Conservation (phyloP, 2,113 vertebrate genomes). For the Antennarius striatus region DNA sequence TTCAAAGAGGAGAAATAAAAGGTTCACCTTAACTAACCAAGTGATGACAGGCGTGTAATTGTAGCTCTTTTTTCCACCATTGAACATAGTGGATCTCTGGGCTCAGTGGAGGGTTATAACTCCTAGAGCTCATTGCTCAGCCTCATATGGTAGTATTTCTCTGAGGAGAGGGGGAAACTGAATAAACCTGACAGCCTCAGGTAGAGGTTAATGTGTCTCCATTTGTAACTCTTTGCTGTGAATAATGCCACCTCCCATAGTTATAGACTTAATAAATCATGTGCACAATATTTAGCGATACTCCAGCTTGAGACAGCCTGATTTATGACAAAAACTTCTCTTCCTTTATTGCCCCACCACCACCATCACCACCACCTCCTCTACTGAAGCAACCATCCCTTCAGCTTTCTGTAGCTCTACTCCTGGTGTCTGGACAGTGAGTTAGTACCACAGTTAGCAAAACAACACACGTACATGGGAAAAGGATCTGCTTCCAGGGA, state of each 20-base stretch:
- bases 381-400: conserved; percentile 45
- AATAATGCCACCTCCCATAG: conserved; percentile 56
- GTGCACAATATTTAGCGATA: conserved; percentile 22
- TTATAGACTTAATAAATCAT: conserved; percentile 63
- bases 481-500: conserved; percentile 49
- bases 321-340: conserved; percentile 65
- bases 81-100: conserved; percentile 28
- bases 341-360: conserved; percentile 54
- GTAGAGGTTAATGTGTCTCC: conserved; percentile 67
- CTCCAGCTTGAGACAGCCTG: conserved; percentile 41
- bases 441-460: conserved; percentile 53
- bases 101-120: conserved; percentile 31
- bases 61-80: conserved; percentile 36
- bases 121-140: conserved; percentile 43
- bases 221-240: conserved; percentile 66
- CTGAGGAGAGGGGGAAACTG: conserved; percentile 28
- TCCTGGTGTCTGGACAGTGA: conserved; percentile 66
- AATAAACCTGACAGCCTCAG: conserved; percentile 62
- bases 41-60: conserved; percentile 40
- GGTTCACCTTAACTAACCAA: conserved; percentile 37
- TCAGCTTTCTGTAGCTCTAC: conserved; percentile 42
- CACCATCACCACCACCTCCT: neutral
- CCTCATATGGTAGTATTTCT: conserved; percentile 35
- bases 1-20: conserved; percentile 45
- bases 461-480: conserved; percentile 45